Conservation (phyloP, 2,888 invertebrate genomes). For the Linyphia triangularis region DNA sequence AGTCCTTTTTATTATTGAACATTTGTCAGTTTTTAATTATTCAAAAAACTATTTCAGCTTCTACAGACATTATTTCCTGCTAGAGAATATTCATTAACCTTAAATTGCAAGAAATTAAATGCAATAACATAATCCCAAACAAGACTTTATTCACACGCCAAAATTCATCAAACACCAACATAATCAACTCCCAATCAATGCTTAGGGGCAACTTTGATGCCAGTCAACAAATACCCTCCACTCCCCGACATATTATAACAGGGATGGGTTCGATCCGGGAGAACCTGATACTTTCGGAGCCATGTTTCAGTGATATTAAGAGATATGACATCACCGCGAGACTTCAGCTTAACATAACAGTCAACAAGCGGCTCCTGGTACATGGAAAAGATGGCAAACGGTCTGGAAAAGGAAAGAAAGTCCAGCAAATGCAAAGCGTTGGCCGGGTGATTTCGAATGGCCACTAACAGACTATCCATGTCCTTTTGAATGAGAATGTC, state of each 20-base stretch:
- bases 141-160: background rate
- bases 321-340: constrained; percentile 85
- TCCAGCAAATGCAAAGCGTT: constrained; percentile 86
- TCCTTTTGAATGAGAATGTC: constrained; percentile 76
- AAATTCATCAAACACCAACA: background rate
- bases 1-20: too few relatives aligned
- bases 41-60: too few relatives aligned
- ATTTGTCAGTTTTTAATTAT: too few relatives aligned
- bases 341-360: constrained; percentile 88
- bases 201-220: constrained; percentile 80
- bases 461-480: constrained; percentile 83
- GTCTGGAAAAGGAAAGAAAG: constrained; percentile 90
- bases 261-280: constrained; percentile 95
- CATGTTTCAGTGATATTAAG: constrained; percentile 91
- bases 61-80: too few relatives aligned
- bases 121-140: background rate
- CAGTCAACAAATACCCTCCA: constrained; percentile 93
- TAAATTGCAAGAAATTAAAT: too few relatives aligned
- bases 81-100: too few relatives aligned
- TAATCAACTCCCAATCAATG: background rate
- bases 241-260: constrained; percentile 92
- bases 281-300: constrained; percentile 92
- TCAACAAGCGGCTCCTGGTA: constrained; percentile 88
- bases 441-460: constrained; percentile 91
- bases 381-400: constrained; percentile 90